These are phyloP conservation scores for Zygothrica quintamaculata DNA, from an alignment of 2,888 invertebrate genomes.

Conservation along the genomic window DNA sequence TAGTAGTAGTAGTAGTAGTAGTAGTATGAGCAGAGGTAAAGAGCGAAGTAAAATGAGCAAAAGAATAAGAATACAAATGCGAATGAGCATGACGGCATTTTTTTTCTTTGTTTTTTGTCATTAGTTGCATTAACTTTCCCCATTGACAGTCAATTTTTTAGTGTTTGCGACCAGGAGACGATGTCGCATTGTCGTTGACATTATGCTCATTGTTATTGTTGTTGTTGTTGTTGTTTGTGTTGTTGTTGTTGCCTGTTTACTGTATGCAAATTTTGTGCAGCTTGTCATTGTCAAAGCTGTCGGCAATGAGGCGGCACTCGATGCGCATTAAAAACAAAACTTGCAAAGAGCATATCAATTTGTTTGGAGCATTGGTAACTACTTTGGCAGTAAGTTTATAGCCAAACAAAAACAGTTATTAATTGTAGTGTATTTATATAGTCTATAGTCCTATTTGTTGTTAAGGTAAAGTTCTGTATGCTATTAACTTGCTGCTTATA, in stretches of 20 bases:
- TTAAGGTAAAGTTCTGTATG: background rate
- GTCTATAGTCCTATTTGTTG: background rate
- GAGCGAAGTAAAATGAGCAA: conserved; percentile 25
- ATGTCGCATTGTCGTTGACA: conserved; percentile 13
- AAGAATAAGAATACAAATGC: conserved; percentile 4
- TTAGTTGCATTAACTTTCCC: conserved; percentile 76
- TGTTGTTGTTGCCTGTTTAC: conserved; percentile 45
- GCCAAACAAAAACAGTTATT: too few relatives aligned
- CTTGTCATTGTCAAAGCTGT: conserved; percentile 61
- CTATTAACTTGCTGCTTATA: background rate
- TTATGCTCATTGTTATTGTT: conserved; percentile 11
- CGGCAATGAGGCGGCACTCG: conserved; percentile 30
- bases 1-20: too few relatives aligned
- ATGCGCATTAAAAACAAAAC: too few relatives aligned
- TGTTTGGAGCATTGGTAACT: conserved; percentile 21
- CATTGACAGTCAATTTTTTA: conserved; percentile 73
- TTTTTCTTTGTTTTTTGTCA: too few relatives aligned
- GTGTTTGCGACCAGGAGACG: conserved; percentile 28
- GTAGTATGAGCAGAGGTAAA: too few relatives aligned
- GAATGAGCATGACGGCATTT: conserved; percentile 46
- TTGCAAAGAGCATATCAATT: conserved; percentile 23
- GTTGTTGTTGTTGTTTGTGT: conserved; percentile 30
- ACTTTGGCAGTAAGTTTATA: too few relatives aligned
- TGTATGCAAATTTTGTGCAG: conserved; percentile 61
- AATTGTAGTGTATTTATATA: background rate